These are phyloP conservation scores for Pipistrellus nathusii DNA, from an alignment of 2,797 vertebrate genomes.

Conservation along the genomic window DNA sequence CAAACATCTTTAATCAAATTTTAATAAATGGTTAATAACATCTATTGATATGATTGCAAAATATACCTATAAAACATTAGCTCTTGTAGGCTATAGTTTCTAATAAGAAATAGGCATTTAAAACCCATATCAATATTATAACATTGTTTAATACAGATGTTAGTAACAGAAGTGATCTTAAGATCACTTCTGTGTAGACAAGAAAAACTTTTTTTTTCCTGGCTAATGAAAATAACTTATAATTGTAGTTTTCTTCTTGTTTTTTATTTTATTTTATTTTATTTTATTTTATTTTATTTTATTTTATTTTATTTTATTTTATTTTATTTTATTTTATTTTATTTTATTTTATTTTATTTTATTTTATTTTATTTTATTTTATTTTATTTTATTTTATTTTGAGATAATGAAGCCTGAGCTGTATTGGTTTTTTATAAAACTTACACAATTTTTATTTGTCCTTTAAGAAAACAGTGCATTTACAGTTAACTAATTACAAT, in stretches of 20 bases:
- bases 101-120: not conserved
- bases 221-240: not conserved
- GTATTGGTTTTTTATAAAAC: not conserved
- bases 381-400: not conserved
- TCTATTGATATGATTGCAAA: not conserved
- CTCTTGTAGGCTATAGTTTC: not conserved
- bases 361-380: not conserved
- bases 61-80: not conserved
- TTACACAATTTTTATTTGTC: not conserved
- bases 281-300: not conserved
- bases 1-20: not conserved
- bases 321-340: not conserved
- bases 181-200: not conserved
- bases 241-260: not conserved
- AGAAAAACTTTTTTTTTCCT: not conserved
- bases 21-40: not conserved
- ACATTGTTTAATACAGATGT: not conserved
- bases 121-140: not conserved
- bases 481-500: not conserved
- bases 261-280: not conserved
- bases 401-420: not conserved
- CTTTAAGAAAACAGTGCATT: not conserved
- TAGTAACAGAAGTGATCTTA: not conserved
- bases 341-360: not conserved
- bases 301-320: not conserved